Conservation (phyloP, 92 coral and sea anemone genomes). For the Plumapathes pennacea region DNA sequence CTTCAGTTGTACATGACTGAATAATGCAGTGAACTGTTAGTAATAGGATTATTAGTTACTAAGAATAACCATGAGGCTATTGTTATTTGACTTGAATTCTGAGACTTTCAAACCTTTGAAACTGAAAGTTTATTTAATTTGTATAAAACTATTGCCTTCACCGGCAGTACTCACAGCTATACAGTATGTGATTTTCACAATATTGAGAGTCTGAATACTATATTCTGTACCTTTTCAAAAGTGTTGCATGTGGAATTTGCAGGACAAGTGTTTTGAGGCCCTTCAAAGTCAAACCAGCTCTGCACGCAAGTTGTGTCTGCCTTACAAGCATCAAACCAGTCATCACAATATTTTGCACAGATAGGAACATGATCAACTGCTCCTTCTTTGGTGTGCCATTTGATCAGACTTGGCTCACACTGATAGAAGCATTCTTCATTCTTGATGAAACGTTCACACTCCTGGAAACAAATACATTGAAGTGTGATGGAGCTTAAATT, state of each 20-base stretch:
- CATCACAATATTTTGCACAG: conserved; percentile 70
- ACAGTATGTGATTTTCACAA: neutral
- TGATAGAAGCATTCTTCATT: conserved; percentile 82
- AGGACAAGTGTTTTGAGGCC: conserved; percentile 52
- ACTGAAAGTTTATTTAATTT: too few relatives aligned
- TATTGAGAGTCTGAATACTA: neutral
- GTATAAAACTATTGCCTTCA: neutral
- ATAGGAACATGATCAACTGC: conserved; percentile 53
- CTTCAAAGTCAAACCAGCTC: conserved; percentile 65
- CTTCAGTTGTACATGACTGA: too few relatives aligned
- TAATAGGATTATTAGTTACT: too few relatives aligned
- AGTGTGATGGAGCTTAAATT: too few relatives aligned
- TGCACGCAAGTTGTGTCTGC: conserved; percentile 71
- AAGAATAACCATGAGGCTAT: too few relatives aligned
- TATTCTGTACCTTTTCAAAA: conserved; percentile 57
- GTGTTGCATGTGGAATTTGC: conserved; percentile 49
- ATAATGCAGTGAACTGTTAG: too few relatives aligned
- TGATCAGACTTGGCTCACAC: conserved; percentile 87
- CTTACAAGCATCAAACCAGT: conserved; percentile 88
- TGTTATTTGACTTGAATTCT: too few relatives aligned
- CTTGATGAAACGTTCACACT: conserved; percentile 66
- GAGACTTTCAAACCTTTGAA: too few relatives aligned
- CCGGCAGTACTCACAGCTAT: neutral
- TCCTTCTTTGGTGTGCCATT: conserved; percentile 50
- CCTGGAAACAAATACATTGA: too few relatives aligned